Conservation (phyloP, 1,140 invertebrate genomes). For the Hylaeus volcanicus region DNA sequence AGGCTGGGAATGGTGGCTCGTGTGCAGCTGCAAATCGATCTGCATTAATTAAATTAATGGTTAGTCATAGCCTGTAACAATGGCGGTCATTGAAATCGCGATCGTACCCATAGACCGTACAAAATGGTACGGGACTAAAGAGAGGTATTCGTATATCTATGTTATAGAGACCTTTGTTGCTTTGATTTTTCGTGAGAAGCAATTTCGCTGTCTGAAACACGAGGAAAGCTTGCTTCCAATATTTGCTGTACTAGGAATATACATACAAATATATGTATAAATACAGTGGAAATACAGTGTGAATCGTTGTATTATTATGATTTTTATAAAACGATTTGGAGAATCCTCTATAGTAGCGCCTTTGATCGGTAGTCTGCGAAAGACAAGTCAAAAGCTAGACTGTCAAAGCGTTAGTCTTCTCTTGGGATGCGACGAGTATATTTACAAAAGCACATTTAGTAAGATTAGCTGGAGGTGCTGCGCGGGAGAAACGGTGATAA, state of each 20-base stretch:
- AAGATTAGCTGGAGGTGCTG: slow-evolving; percentile 33
- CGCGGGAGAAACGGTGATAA: slow-evolving; percentile 50
- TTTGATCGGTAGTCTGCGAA: too few species aligned
- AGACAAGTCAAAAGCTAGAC: too few species aligned
- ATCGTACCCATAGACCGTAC: slow-evolving; percentile 40
- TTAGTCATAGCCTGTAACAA: slow-evolving; percentile 43
- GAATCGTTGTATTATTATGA: too few species aligned
- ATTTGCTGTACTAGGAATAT: too few species aligned
- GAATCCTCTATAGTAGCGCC: too few species aligned
- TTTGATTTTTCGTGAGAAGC: not conserved
- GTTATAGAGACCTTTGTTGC: slow-evolving; percentile 42
- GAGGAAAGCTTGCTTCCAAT: too few species aligned
- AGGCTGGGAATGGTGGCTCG: slow-evolving; percentile 51
- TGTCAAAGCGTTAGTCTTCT: not conserved
- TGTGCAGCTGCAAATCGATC: slow-evolving; percentile 53
- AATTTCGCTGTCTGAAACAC: not conserved
- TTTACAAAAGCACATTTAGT: slow-evolving; percentile 57
- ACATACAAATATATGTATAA: too few species aligned
- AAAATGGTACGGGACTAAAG: slow-evolving; percentile 19
- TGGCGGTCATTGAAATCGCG: slow-evolving; percentile 48
- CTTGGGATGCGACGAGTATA: slow-evolving; percentile 1
- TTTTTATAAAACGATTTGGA: too few species aligned
- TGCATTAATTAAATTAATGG: slow-evolving; percentile 68
- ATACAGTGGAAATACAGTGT: too few species aligned
- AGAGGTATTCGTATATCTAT: not conserved